Percentiles rank a stretch among this genome's conserved stretches.
phyloP scores from a whole-genome alignment of 37 sponge, comb jelly and placozoan genomes.

The Halisarca cf. caerulea region DNA sequence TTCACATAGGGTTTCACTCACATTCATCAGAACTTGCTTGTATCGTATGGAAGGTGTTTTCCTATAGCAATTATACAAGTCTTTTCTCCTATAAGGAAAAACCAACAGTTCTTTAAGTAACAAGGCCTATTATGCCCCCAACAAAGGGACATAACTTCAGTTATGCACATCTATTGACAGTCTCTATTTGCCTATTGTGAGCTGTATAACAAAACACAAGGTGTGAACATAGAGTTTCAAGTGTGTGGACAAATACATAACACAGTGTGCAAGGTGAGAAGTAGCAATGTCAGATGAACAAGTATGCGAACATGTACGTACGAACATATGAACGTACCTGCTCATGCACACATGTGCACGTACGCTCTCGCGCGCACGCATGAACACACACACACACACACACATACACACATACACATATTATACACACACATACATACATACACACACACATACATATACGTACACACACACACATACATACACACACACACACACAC shows the following conservation, averaged over 20 bases:
- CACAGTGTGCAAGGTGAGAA: too few relatives aligned
- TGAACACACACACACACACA: conserved; percentile 6
- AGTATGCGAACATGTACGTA: too few relatives aligned
- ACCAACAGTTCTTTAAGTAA: too few relatives aligned
- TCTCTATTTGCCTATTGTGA: too few relatives aligned
- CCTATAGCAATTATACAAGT: conserved; percentile 2
- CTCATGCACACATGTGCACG: background rate
- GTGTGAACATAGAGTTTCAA: too few relatives aligned
- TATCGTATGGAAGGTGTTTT: background rate
- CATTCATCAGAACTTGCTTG: conserved; percentile 12
- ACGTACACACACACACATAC: background rate
- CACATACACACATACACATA: too few relatives aligned
- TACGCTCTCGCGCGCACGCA: background rate
- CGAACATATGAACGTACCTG: background rate
- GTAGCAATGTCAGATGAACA: too few relatives aligned
- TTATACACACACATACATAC: conserved; percentile 3
- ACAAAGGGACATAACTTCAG: too few relatives aligned
- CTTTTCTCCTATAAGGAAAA: background rate
- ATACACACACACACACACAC: background rate
- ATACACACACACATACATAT: background rate
- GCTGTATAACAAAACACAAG: too few relatives aligned
- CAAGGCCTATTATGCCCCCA: too few relatives aligned
- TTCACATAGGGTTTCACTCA: background rate
- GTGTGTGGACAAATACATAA: too few relatives aligned
- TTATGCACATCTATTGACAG: too few relatives aligned